Evolutionary conservation across 2,888 invertebrate species (phyloP).

Genomic region (Drosophila phalerata): DNA sequence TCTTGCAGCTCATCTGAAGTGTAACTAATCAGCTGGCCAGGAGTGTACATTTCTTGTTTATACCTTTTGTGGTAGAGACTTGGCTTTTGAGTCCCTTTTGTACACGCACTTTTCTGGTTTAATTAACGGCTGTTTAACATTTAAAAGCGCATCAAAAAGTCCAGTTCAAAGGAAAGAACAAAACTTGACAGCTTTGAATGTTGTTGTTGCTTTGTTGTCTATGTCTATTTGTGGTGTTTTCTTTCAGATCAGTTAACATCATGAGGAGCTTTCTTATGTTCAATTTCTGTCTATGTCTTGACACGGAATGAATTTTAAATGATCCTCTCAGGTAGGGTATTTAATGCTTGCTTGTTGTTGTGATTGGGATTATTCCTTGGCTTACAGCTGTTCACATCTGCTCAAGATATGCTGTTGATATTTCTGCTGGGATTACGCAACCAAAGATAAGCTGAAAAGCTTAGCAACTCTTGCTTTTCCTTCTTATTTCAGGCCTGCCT

Average conservation of each 20-base stretch:
- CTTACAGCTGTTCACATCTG: slow-evolving; percentile 9
- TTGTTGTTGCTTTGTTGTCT: not conserved
- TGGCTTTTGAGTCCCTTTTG: too few species aligned
- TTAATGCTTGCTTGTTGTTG: not conserved
- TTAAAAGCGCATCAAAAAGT: not conserved
- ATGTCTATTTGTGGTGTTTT: not conserved
- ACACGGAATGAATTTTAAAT: not conserved
- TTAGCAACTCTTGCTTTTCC: slow-evolving; percentile 28
- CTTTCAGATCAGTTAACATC: not conserved
- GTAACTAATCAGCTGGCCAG: too few species aligned
- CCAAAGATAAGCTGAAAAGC: slow-evolving; percentile 51
- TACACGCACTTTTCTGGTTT: too few species aligned
- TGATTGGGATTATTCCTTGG: not conserved
- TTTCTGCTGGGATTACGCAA: slow-evolving; percentile 42
- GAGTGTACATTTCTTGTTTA: too few species aligned
- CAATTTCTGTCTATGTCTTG: not conserved
- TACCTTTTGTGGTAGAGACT: too few species aligned
- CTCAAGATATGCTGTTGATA: slow-evolving; percentile 43
- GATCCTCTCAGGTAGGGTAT: not conserved
- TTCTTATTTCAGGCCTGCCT: not conserved
- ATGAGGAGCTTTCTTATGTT: not conserved
- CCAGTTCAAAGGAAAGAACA: not conserved
- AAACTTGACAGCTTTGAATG: not conserved
- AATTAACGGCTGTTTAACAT: not conserved
- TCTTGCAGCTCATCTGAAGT: too few species aligned